A percentile compares a stretch with the other conserved stretches of the same genome.
Evolutionary conservation across 1,140 invertebrate species (phyloP).

Genomic region (Drosophila parabipectinata): DNA sequence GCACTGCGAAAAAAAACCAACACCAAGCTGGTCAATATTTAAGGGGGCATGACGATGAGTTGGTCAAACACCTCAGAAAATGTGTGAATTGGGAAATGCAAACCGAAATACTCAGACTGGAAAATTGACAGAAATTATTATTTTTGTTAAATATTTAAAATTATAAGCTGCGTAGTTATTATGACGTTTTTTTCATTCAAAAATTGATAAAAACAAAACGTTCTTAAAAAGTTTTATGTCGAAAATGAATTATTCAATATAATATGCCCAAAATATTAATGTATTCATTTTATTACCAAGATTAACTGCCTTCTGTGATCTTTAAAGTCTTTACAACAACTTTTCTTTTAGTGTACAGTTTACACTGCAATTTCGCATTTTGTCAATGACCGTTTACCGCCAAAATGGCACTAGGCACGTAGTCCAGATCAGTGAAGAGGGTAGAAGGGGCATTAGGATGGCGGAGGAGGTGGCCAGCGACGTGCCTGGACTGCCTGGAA

Average conservation of each 20-base stretch:
- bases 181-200: not conserved
- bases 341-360: conserved; percentile 16
- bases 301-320: too few species aligned
- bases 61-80: not conserved
- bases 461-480: conserved; percentile 7
- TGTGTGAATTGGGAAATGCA: conserved; percentile 2
- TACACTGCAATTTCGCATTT: conserved; percentile 8
- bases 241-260: too few species aligned
- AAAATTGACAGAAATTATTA: not conserved
- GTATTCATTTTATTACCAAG: too few species aligned
- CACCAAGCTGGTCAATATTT: conserved; percentile 15
- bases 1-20: conserved; percentile 22
- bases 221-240: too few species aligned
- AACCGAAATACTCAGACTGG: not conserved
- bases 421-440: too few species aligned
- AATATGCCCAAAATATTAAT: too few species aligned
- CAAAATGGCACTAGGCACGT: conserved; percentile 49
- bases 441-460: not conserved
- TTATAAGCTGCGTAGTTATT: not conserved
- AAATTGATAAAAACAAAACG: too few species aligned
- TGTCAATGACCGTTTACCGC: conserved; percentile 63
- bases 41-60: not conserved
- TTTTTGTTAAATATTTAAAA: not conserved
- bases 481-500: conserved; percentile 64
- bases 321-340: not conserved